Percentiles rank a stretch among this genome's conserved stretches.
These are phyloP conservation scores for Ornithoptera priamus DNA, from an alignment of 2,888 invertebrate species.

Conservation along the genomic window DNA sequence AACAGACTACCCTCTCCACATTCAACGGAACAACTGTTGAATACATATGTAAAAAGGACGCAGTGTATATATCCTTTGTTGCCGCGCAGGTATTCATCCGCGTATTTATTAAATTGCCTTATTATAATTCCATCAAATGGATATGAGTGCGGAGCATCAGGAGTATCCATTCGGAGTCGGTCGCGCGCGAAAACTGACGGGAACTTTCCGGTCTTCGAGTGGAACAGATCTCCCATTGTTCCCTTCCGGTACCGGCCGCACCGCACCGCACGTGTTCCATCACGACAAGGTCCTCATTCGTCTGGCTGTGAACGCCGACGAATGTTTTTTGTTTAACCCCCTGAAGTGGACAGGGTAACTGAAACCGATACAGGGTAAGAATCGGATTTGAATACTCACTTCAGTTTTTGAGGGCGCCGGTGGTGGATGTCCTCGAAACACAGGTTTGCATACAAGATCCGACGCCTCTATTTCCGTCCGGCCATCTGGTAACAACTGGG, in stretches of 20 bases:
- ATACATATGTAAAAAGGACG: constrained; percentile 40
- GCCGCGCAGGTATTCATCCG: constrained; percentile 42
- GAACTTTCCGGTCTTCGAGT: constrained; percentile 75
- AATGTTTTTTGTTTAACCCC: constrained; percentile 16
- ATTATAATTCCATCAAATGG: constrained; percentile 73
- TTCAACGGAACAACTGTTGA: constrained; percentile 37
- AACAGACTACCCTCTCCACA: constrained; percentile 20
- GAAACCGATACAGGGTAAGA: constrained; percentile 27
- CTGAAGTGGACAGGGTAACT: constrained; percentile 27
- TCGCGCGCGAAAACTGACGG: constrained; percentile 69
- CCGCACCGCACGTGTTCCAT: constrained; percentile 27
- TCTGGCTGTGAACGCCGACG: not conserved
- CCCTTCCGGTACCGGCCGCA: constrained; percentile 28
- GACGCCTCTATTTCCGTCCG: too few species aligned
- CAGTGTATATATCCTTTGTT: constrained; percentile 44
- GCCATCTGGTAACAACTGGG: too few species aligned
- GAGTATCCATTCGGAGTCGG: constrained; percentile 52
- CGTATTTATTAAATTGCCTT: constrained; percentile 53
- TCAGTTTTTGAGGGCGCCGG: constrained; percentile 21
- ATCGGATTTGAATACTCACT: constrained; percentile 25
- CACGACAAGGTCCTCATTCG: constrained; percentile 18
- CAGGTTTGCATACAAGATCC: too few species aligned
- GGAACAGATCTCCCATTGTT: constrained; percentile 43
- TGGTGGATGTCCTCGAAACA: constrained; percentile 9
- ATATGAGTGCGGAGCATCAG: constrained; percentile 62